Percentiles rank a stretch among this genome's conserved stretches.
These are phyloP conservation scores for Ceratitis capitata DNA, from an alignment of 1,140 invertebrate genomes.

Conservation along the genomic window DNA sequence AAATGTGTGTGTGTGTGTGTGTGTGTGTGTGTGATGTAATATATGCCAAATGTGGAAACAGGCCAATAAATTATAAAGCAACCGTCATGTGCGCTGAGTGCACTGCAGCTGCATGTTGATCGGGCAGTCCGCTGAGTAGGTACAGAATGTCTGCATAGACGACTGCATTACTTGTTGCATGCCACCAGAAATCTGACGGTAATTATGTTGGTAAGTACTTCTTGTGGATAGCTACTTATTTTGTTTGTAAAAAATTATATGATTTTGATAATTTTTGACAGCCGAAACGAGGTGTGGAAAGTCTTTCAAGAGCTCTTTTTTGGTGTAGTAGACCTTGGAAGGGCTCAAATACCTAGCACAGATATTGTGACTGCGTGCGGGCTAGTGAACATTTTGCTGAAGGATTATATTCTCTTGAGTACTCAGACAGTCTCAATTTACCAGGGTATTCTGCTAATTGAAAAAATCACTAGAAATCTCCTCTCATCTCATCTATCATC, in stretches of 20 bases:
- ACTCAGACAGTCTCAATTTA: too few relatives aligned
- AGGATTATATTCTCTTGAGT: too few relatives aligned
- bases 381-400: too few relatives aligned
- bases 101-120: not conserved
- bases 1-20: not conserved
- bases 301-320: too few relatives aligned
- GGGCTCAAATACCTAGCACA: too few relatives aligned
- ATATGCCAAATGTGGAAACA: not conserved
- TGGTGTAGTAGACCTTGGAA: too few relatives aligned
- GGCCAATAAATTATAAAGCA: too few relatives aligned
- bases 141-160: not conserved
- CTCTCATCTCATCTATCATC: too few relatives aligned
- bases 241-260: slow-evolving; percentile 20
- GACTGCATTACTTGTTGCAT: not conserved
- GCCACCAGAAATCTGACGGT: not conserved
- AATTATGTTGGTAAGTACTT: slow-evolving; percentile 7
- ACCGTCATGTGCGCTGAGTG: not conserved
- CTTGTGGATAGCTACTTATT: not conserved
- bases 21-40: not conserved
- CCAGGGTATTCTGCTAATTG: too few relatives aligned
- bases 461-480: too few relatives aligned
- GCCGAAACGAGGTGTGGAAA: not conserved
- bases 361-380: too few relatives aligned
- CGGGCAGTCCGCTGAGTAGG: too few relatives aligned
- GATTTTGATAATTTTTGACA: slow-evolving; percentile 34